Conservation (phyloP, 1,140 invertebrate genomes). For the Drosophila sechellia region DNA sequence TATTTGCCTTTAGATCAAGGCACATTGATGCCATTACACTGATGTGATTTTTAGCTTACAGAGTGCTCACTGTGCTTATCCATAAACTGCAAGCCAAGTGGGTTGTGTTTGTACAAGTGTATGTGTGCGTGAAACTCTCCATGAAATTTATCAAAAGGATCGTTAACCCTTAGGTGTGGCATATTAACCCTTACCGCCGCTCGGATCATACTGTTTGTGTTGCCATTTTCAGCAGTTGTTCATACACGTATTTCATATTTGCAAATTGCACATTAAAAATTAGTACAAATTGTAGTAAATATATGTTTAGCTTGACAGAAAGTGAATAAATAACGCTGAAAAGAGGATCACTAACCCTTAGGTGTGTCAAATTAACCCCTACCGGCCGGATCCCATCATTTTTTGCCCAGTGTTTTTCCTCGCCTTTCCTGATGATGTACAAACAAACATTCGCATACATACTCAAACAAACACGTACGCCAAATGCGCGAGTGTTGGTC, state of each 20-base stretch:
- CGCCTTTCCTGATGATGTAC: conserved; percentile 29
- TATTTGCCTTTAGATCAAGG: too few species aligned
- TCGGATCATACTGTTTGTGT: neutral
- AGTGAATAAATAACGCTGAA: neutral
- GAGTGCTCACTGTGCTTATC: conserved; percentile 22
- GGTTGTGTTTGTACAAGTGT: neutral
- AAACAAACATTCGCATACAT: conserved; percentile 29
- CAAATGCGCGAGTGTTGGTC: conserved; percentile 11
- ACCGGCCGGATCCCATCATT: conserved; percentile 9
- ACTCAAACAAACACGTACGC: conserved; percentile 3
- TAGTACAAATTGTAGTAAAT: too few species aligned
- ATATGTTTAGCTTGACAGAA: too few species aligned
- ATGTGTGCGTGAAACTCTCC: conserved; percentile 5
- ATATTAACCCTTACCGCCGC: conserved; percentile 22
- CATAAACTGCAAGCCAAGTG: neutral
- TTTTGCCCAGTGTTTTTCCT: conserved; percentile 15
- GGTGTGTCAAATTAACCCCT: conserved; percentile 38
- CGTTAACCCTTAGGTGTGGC: conserved; percentile 40
- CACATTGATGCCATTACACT: too few species aligned
- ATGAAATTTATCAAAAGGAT: conserved; percentile 13
- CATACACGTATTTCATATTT: conserved; percentile 9
- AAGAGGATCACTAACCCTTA: conserved; percentile 28
- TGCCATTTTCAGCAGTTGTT: neutral
- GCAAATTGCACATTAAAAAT: conserved; percentile 2
- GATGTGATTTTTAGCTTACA: too few species aligned